Conservation (phyloP, 2,797 vertebrate genomes). For the Hyperoplus immaculatus region DNA sequence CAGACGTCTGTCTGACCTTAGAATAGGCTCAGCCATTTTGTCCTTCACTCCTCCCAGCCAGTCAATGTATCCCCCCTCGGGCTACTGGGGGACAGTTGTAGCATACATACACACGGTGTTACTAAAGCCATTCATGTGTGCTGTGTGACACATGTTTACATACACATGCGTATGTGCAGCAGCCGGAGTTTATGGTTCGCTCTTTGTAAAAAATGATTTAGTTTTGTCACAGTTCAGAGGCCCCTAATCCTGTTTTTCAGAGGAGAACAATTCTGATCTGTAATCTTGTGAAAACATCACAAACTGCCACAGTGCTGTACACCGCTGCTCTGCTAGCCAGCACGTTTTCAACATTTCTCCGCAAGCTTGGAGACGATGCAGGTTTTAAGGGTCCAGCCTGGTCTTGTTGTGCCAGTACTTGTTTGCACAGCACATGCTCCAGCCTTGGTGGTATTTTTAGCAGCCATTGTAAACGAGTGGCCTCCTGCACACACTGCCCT, state of each 20-base stretch:
- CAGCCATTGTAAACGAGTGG: constrained; percentile 75
- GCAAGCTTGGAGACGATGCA: constrained; percentile 29
- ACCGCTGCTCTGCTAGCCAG: not conserved
- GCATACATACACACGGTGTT: constrained; percentile 33
- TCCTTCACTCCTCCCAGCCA: constrained; percentile 81
- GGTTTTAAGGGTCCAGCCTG: constrained; percentile 48
- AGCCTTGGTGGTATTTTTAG: constrained; percentile 83
- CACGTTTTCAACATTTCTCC: constrained; percentile 38
- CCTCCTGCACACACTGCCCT: constrained; percentile 50
- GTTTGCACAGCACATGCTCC: constrained; percentile 77
- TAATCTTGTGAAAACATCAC: constrained; percentile 52
- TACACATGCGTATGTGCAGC: not conserved
- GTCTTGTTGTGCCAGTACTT: constrained; percentile 63
- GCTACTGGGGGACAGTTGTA: constrained; percentile 55
- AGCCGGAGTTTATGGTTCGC: constrained; percentile 16
- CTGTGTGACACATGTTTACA: constrained; percentile 55
- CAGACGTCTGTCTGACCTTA: constrained; percentile 78
- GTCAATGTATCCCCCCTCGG: constrained; percentile 67
- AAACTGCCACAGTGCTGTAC: constrained; percentile 14
- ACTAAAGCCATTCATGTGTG: constrained; percentile 53
- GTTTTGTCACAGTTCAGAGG: constrained; percentile 18
- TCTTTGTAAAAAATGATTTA: not conserved
- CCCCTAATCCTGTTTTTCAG: constrained; percentile 43
- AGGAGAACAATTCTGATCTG: constrained; percentile 37
- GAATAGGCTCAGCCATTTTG: constrained; percentile 85